A percentile compares a stretch with the other conserved stretches of the same genome.
These are phyloP conservation scores for Antheraea assamensis DNA, from an alignment of 2,888 invertebrate genomes.

Conservation along the genomic window DNA sequence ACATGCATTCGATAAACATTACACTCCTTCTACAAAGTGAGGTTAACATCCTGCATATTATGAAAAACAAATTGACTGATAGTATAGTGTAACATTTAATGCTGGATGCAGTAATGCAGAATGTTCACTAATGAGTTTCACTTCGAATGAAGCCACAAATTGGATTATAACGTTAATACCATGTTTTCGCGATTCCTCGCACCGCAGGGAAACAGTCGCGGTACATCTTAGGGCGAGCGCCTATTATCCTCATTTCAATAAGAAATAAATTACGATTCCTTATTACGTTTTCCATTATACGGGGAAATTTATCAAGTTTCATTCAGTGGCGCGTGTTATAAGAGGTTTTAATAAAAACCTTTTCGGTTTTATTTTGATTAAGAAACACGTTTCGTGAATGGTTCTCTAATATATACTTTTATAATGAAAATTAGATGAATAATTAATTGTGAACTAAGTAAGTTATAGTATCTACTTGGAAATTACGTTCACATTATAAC, in stretches of 20 bases:
- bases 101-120: constrained; percentile 75
- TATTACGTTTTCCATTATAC: constrained; percentile 79
- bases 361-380: constrained; percentile 36
- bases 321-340: constrained; percentile 65
- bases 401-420: constrained; percentile 6
- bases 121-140: constrained; percentile 76
- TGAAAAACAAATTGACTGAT: not conserved
- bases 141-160: constrained; percentile 70
- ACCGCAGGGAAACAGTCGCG: constrained; percentile 67
- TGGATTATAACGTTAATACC: constrained; percentile 80
- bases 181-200: constrained; percentile 54
- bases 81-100: constrained; percentile 44
- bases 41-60: not conserved
- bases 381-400: constrained; percentile 13
- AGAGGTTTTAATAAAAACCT: constrained; percentile 67
- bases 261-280: constrained; percentile 82
- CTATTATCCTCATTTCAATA: constrained; percentile 81
- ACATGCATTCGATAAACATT: no score
- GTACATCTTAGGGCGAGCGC: constrained; percentile 66
- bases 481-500: not conserved
- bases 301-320: constrained; percentile 74
- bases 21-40: no score
- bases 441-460: not conserved
- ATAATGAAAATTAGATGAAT: not conserved
- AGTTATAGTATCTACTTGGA: not conserved